Conservation (phyloP, 2,888 invertebrate species). For the Aplocera efformata region DNA sequence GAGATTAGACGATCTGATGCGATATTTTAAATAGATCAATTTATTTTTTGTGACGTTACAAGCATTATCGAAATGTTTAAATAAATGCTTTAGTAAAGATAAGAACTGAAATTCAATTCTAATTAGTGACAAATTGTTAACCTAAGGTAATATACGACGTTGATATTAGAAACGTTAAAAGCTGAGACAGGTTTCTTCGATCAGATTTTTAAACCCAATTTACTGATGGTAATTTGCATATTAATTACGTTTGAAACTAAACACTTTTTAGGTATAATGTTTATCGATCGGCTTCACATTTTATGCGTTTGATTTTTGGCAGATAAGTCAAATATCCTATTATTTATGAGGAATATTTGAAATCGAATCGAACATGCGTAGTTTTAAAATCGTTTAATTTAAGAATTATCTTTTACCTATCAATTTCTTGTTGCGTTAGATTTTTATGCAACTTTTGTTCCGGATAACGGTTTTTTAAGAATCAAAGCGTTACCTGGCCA, state of each 20-base stretch:
- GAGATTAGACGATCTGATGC: constrained; percentile 19
- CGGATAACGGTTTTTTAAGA: too few relatives aligned
- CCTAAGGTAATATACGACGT: constrained; percentile 40
- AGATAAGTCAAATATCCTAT: constrained; percentile 29
- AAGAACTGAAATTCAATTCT: constrained; percentile 42
- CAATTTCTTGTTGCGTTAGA: too few relatives aligned
- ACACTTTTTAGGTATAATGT: constrained; percentile 26
- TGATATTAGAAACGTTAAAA: constrained; percentile 38
- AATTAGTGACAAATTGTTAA: constrained; percentile 63
- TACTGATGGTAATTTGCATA: constrained; percentile 29
- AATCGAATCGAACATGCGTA: too few relatives aligned
- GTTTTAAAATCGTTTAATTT: too few relatives aligned
- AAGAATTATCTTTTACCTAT: too few relatives aligned
- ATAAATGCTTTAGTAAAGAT: constrained; percentile 55
- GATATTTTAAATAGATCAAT: constrained; percentile 24
- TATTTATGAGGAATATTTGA: constrained; percentile 5
- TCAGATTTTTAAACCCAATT: constrained; percentile 13
- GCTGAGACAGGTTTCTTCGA: constrained; percentile 22
- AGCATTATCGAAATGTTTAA: constrained; percentile 42
- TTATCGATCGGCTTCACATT: constrained; percentile 20
- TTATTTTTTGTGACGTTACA: constrained; percentile 12
- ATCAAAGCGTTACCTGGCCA: too few relatives aligned
- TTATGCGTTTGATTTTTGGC: constrained; percentile 20
- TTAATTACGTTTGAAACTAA: constrained; percentile 34
- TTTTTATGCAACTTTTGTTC: too few relatives aligned